Percentiles rank a stretch among this genome's conserved stretches.
Conservation (phyloP, 2,113 vertebrate species). For the cattle (Bos taurus) region DNA sequence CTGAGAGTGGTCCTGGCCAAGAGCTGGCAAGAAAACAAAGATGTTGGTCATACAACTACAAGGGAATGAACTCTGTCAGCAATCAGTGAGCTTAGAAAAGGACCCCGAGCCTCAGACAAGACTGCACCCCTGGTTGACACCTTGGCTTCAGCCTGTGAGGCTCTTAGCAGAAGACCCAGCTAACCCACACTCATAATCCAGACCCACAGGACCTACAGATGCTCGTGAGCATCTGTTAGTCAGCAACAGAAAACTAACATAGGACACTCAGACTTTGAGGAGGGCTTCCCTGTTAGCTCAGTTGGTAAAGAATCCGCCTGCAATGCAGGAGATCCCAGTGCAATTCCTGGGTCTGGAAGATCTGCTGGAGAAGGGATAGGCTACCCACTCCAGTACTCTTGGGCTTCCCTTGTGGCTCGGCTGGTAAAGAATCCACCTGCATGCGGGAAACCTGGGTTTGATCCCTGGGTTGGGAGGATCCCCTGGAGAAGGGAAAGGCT, state of each 20-base stretch:
- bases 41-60: background rate
- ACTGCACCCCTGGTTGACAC: background rate
- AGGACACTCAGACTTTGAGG: background rate
- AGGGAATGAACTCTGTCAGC: background rate
- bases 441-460: background rate
- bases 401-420: background rate
- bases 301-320: background rate
- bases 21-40: background rate
- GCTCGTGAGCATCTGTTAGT: background rate
- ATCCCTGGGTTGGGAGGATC: background rate
- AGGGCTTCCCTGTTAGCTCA: background rate
- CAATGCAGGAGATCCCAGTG: background rate
- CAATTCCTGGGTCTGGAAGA: background rate
- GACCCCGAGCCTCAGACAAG: background rate
- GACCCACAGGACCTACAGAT: background rate
- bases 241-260: background rate
- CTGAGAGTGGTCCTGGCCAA: background rate
- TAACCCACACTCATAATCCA: background rate
- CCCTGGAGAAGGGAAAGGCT: background rate
- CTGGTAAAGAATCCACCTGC: background rate
- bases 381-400: background rate
- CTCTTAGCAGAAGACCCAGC: background rate
- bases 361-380: background rate
- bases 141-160: background rate
- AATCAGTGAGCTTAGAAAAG: background rate